A percentile compares a stretch with the other conserved stretches of the same genome.
These are phyloP conservation scores for Andrena camellia DNA, from an alignment of 2,888 invertebrate species.

Conservation along the genomic window DNA sequence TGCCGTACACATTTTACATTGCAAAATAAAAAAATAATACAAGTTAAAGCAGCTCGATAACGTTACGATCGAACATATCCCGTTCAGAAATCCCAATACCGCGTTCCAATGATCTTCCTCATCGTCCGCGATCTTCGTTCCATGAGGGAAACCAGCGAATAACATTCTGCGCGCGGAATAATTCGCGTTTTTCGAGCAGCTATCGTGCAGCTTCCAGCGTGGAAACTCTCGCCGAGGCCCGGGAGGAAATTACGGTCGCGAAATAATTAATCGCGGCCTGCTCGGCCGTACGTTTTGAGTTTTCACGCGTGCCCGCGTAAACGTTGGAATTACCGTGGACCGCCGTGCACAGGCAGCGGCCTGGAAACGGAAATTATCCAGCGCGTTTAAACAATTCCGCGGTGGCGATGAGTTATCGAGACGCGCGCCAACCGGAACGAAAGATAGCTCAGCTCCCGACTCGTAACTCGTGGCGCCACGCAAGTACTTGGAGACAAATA, in stretches of 20 bases:
- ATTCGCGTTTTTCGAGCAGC: conserved; percentile 3
- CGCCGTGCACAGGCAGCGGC: background rate
- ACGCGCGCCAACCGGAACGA: background rate
- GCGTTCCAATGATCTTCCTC: background rate
- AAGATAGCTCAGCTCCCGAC: background rate
- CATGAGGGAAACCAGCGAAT: background rate
- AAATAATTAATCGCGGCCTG: conserved; percentile 38
- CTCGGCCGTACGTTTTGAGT: conserved; percentile 26
- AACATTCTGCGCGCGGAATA: background rate
- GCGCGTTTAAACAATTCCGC: conserved; percentile 31
- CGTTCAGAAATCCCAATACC: background rate
- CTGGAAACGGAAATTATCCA: conserved; percentile 23
- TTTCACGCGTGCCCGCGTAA: conserved; percentile 14
- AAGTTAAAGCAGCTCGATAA: background rate
- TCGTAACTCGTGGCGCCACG: background rate
- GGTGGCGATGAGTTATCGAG: conserved; percentile 21
- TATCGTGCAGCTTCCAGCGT: background rate
- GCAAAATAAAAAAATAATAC: background rate
- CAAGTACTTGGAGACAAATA: background rate
- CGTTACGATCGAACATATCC: background rate
- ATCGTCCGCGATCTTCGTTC: background rate
- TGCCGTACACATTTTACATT: background rate
- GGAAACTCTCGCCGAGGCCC: background rate
- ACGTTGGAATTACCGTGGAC: conserved; percentile 12
- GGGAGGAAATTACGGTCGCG: conserved; percentile 28